phyloP scores from a whole-genome alignment of 1,140 invertebrate species.

The Eulimnadia texana region DNA sequence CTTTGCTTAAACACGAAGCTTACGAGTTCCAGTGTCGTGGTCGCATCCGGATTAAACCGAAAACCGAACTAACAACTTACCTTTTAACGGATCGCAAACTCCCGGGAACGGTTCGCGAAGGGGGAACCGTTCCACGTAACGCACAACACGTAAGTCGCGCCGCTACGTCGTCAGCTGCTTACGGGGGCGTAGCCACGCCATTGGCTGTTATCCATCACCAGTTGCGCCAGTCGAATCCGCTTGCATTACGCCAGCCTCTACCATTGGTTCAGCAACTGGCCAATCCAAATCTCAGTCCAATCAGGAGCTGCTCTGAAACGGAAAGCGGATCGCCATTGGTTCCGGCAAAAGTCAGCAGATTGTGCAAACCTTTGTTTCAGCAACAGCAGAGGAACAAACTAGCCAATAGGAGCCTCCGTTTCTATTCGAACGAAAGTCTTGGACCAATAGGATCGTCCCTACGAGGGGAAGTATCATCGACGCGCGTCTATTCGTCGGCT shows the following conservation, averaged over 20 bases:
- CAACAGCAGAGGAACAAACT: neutral
- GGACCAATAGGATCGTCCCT: neutral
- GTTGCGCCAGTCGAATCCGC: neutral
- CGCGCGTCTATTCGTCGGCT: conserved; percentile 46
- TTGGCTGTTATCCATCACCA: neutral
- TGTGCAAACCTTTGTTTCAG: neutral
- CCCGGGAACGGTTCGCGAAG: conserved; percentile 34
- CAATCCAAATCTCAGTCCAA: neutral
- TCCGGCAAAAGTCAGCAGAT: neutral
- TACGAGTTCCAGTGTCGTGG: conserved; percentile 65
- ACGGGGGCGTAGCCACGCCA: neutral
- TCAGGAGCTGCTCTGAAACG: conserved; percentile 8
- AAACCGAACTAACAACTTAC: conserved; percentile 84
- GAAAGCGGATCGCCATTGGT: neutral
- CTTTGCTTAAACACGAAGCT: conserved; percentile 54
- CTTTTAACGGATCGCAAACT: conserved; percentile 58
- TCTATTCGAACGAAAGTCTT: conserved; percentile 17
- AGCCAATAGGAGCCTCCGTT: conserved; percentile 3
- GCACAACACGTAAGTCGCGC: no score
- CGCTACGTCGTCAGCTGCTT: neutral
- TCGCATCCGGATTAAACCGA: conserved; percentile 77
- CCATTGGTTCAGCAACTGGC: neutral
- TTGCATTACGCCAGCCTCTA: neutral
- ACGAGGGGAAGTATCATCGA: conserved; percentile 19
- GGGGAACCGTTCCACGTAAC: neutral